Percentiles rank a stretch among this genome's conserved stretches.
Evolutionary conservation across 2,888 invertebrate species (phyloP).

Genomic region (Cabera pusaria): DNA sequence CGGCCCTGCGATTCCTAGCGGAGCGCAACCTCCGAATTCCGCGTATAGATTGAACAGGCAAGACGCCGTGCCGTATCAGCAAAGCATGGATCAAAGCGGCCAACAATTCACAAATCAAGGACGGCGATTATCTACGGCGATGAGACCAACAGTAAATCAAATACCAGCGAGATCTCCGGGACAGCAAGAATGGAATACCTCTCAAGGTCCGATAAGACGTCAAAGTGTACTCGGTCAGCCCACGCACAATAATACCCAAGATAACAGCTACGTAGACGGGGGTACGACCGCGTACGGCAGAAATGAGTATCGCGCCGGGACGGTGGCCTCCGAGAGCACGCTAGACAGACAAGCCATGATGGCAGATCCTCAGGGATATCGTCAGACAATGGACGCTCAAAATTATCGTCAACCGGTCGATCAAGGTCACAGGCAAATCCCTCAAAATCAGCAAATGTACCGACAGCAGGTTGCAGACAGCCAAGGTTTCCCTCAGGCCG

Average conservation of each 20-base stretch:
- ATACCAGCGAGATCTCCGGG: constrained; percentile 31
- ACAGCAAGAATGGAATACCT: constrained; percentile 61
- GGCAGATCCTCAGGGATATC: constrained; percentile 54
- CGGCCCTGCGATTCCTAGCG: constrained; percentile 44
- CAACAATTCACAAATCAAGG: constrained; percentile 65
- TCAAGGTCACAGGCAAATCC: constrained; percentile 66
- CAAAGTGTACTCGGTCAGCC: constrained; percentile 72
- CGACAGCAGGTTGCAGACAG: constrained; percentile 42
- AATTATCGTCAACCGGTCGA: constrained; percentile 61
- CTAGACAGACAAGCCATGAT: constrained; percentile 45
- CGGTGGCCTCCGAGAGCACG: constrained; percentile 66
- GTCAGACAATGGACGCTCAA: constrained; percentile 54
- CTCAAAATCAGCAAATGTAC: constrained; percentile 49
- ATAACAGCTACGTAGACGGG: constrained; percentile 54
- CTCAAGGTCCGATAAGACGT: constrained; percentile 57
- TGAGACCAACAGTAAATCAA: constrained; percentile 58
- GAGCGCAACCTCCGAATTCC: constrained; percentile 43
- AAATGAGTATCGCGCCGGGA: constrained; percentile 65
- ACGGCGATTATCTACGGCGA: constrained; percentile 59
- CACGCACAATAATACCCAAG: constrained; percentile 56
- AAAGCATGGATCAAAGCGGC: constrained; percentile 62
- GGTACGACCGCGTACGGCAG: constrained; percentile 53
- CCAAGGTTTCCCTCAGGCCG: constrained; percentile 41
- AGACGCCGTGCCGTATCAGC: constrained; percentile 57
- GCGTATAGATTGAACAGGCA: constrained; percentile 56